Percentiles rank a stretch among this genome's conserved stretches.
Conservation (phyloP, 2,888 invertebrate species). For the Perithous albicinctus region DNA sequence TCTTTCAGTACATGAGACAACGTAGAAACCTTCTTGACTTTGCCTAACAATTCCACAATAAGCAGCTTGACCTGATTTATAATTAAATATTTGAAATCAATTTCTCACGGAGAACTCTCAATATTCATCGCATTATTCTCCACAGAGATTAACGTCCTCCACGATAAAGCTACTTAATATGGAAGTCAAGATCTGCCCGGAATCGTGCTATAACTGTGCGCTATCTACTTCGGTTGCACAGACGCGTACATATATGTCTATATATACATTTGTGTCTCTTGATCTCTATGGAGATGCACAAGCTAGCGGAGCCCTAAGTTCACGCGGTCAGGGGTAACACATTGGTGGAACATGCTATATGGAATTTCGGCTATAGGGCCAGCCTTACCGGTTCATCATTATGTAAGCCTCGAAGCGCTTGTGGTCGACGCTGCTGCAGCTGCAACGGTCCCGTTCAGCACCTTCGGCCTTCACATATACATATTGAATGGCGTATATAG, state of each 20-base stretch:
- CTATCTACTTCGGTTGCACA: conserved; percentile 66
- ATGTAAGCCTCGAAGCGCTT: conserved; percentile 77
- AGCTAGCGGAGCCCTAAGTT: conserved; percentile 63
- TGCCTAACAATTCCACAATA: background rate
- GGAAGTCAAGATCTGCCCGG: conserved; percentile 70
- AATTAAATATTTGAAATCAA: conserved; percentile 42
- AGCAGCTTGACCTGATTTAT: background rate
- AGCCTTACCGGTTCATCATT: conserved; percentile 75
- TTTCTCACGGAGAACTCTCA: conserved; percentile 22
- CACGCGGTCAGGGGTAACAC: conserved; percentile 71
- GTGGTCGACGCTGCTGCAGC: conserved; percentile 52
- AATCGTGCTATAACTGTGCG: conserved; percentile 64
- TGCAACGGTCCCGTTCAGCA: conserved; percentile 4
- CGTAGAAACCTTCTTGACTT: background rate
- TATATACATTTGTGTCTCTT: conserved; percentile 1
- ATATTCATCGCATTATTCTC: conserved; percentile 28
- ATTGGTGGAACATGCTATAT: conserved; percentile 76
- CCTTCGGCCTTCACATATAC: conserved; percentile 20
- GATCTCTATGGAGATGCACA: conserved; percentile 53
- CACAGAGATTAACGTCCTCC: conserved; percentile 9
- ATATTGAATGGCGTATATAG: background rate
- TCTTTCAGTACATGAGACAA: too few relatives aligned
- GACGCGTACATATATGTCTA: conserved; percentile 12
- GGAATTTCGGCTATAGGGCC: conserved; percentile 71
- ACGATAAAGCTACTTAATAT: conserved; percentile 74